Conservation (phyloP, 2,113 vertebrate genomes). For the Diphyllodes magnificus region DNA sequence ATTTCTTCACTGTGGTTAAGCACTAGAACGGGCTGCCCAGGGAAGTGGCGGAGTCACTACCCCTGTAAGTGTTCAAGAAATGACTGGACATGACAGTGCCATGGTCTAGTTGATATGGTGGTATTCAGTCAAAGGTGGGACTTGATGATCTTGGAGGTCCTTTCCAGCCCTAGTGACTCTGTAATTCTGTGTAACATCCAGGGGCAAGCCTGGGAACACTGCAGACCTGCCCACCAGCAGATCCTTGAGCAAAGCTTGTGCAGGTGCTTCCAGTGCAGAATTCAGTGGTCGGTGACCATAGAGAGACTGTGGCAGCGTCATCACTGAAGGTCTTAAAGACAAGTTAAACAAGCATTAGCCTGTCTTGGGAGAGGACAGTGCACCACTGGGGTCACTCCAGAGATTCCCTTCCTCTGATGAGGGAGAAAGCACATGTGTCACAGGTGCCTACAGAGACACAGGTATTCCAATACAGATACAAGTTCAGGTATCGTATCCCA, state of each 20-base stretch:
- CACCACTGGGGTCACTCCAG: background rate
- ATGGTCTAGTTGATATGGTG: background rate
- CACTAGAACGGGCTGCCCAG: background rate
- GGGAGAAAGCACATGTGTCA: rapidly evolving
- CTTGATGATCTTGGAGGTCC: background rate
- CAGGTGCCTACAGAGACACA: background rate
- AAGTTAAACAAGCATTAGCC: background rate
- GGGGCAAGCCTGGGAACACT: background rate
- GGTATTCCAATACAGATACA: background rate
- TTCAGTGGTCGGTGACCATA: rapidly evolving
- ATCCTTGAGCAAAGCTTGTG: background rate
- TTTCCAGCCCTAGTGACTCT: background rate
- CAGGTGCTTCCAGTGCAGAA: background rate
- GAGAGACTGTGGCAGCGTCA: background rate
- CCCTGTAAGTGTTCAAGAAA: background rate
- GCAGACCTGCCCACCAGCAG: background rate
- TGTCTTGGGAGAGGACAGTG: background rate
- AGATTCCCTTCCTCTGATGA: background rate
- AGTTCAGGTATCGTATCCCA: background rate
- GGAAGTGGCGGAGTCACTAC: background rate
- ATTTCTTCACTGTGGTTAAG: background rate
- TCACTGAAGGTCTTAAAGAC: background rate
- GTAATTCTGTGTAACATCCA: background rate
- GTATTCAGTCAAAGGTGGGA: background rate
- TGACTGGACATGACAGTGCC: rapidly evolving